These are phyloP conservation scores for Lerista edwardsae DNA, from an alignment of 2,797 vertebrate species.

Conservation along the genomic window DNA sequence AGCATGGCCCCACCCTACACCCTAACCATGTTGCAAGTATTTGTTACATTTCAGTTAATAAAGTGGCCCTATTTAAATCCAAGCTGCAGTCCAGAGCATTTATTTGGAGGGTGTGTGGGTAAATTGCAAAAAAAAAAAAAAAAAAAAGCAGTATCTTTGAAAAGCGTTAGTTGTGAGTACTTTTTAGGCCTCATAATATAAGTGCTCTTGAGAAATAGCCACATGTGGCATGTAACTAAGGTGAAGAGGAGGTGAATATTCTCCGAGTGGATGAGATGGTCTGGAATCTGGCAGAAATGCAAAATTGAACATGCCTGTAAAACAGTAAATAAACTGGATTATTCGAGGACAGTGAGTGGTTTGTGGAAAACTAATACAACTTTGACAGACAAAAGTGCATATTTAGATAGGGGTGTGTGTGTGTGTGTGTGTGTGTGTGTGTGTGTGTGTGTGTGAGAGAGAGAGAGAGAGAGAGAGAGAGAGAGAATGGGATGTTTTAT, in stretches of 20 bases:
- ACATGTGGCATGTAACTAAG: too few species aligned
- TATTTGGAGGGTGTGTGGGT: too few species aligned
- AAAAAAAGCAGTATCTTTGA: background rate
- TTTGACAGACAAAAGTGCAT: background rate
- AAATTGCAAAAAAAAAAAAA: too few species aligned
- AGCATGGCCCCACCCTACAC: too few species aligned
- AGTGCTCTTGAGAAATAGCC: background rate
- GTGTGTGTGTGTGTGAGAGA: constrained; percentile 59
- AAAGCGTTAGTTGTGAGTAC: background rate
- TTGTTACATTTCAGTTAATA: too few species aligned
- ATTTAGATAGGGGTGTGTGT: constrained; percentile 83
- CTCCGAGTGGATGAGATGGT: background rate
- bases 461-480: too few species aligned
- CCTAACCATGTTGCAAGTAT: too few species aligned
- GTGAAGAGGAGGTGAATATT: too few species aligned
- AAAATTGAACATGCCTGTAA: background rate
- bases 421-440: constrained; percentile 67
- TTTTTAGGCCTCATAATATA: background rate
- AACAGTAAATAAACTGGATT: background rate
- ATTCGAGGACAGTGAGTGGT: background rate
- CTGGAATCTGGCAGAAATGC: background rate
- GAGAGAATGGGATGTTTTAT: constrained; percentile 81
- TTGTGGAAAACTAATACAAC: background rate
- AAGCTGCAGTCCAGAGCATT: too few species aligned
- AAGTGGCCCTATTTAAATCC: too few species aligned